Percentiles rank a stretch among this genome's conserved stretches.
phyloP scores from a whole-genome alignment of 2,888 invertebrate species.

The Eupithecia centaureata region DNA sequence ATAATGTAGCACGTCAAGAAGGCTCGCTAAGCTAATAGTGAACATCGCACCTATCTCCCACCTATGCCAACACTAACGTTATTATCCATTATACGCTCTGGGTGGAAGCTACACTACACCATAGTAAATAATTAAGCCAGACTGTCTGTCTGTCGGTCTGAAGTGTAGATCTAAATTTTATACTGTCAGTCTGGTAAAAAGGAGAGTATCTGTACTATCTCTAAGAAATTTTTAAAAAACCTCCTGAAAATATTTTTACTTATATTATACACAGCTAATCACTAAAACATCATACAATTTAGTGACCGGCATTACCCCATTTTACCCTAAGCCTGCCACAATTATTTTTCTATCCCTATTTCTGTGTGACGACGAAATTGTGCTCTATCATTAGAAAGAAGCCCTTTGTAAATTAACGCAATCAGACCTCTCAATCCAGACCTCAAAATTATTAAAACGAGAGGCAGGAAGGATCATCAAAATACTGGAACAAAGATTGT shows the following conservation, averaged over 20 bases:
- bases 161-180: no score
- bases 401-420: conserved; percentile 9
- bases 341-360: not conserved
- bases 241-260: no score
- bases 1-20: no score
- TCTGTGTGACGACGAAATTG: not conserved
- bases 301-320: no score
- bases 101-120: not conserved
- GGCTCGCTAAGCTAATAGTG: conserved; percentile 16
- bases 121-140: not conserved
- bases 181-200: no score
- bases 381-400: no score
- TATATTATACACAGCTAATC: no score
- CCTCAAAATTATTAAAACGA: conserved; percentile 5
- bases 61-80: not conserved
- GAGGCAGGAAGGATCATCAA: conserved; percentile 1
- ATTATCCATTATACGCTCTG: not conserved
- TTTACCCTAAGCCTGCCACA: not conserved
- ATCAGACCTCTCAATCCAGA: conserved; percentile 2
- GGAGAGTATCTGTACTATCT: no score
- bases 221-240: no score
- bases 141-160: not conserved
- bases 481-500: conserved; percentile 1
- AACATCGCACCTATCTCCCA: conserved; percentile 19
- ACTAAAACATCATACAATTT: no score